These are phyloP conservation scores for Nemoura dubitans DNA, from an alignment of 2,888 invertebrate genomes.

Conservation along the genomic window DNA sequence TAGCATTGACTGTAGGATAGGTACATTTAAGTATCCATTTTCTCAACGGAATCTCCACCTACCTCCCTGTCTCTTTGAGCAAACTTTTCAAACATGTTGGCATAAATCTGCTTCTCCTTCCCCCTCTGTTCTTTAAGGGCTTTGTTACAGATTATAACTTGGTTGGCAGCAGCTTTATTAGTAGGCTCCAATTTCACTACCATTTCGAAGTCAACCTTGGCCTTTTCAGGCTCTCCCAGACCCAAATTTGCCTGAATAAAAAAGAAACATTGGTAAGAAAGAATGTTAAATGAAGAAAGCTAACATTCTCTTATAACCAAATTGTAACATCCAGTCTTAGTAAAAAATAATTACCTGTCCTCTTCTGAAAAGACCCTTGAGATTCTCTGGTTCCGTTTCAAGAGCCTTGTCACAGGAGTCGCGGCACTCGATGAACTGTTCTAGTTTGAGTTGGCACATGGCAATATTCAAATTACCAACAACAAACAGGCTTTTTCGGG, in stretches of 20 bases:
- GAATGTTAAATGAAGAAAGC: background rate
- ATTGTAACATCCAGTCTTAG: too few species aligned
- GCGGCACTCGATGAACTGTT: slow-evolving; percentile 76
- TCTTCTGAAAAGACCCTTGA: slow-evolving; percentile 89
- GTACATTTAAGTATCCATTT: slow-evolving; percentile 5
- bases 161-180: slow-evolving; percentile 88
- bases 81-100: slow-evolving; percentile 95
- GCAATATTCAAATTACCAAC: slow-evolving; percentile 84
- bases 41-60: slow-evolving; percentile 55
- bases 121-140: slow-evolving; percentile 78
- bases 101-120: slow-evolving; percentile 87
- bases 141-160: slow-evolving; percentile 75
- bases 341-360: slow-evolving; percentile 74
- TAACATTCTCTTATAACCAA: too few species aligned
- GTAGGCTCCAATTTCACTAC: slow-evolving; percentile 82
- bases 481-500: slow-evolving; percentile 67
- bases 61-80: slow-evolving; percentile 82
- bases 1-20: background rate
- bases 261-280: background rate
- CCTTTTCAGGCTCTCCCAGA: slow-evolving; percentile 79
- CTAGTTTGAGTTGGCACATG: slow-evolving; percentile 79
- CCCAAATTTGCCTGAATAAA: slow-evolving; percentile 59
- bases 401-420: slow-evolving; percentile 82
- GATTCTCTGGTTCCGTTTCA: slow-evolving; percentile 75
- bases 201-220: slow-evolving; percentile 78